Evolutionary conservation across 2,888 invertebrate genomes (phyloP).

Genomic region (Synanthedon andrenaeformis): DNA sequence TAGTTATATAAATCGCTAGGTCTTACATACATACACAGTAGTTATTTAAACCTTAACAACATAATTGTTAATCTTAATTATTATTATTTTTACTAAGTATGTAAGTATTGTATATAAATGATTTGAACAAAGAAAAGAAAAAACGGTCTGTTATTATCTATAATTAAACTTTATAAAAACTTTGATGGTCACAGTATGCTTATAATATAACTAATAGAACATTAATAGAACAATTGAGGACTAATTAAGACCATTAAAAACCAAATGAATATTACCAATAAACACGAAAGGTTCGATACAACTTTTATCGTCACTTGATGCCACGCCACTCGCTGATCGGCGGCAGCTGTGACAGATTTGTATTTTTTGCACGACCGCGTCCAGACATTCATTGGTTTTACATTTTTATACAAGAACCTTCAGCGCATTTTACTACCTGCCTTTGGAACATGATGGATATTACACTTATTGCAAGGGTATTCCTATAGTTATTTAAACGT

Average conservation of each 20-base stretch:
- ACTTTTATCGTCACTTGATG: too few species aligned
- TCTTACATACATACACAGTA: too few species aligned
- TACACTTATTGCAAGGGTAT: too few species aligned
- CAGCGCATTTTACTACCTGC: slow-evolving; percentile 21
- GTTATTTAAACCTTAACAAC: too few species aligned
- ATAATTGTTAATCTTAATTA: too few species aligned
- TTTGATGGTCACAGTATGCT: not conserved
- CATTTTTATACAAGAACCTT: slow-evolving; percentile 23
- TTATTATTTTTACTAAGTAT: too few species aligned
- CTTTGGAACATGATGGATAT: not conserved
- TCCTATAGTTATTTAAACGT: too few species aligned
- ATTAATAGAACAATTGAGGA: not conserved
- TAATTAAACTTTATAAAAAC: not conserved
- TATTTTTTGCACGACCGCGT: slow-evolving; percentile 38
- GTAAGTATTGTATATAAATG: not conserved
- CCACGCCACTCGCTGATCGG: slow-evolving; percentile 2
- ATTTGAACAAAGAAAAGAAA: not conserved
- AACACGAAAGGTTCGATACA: not conserved
- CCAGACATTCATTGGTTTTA: slow-evolving; percentile 45
- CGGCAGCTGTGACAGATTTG: slow-evolving; percentile 38
- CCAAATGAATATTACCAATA: not conserved
- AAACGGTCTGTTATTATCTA: not conserved
- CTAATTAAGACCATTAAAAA: too few species aligned
- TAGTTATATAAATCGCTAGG: too few species aligned
- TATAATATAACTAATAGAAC: not conserved